Evolutionary conservation across 2,113 vertebrate species (phyloP).

Genomic region (Apus apus): DNA sequence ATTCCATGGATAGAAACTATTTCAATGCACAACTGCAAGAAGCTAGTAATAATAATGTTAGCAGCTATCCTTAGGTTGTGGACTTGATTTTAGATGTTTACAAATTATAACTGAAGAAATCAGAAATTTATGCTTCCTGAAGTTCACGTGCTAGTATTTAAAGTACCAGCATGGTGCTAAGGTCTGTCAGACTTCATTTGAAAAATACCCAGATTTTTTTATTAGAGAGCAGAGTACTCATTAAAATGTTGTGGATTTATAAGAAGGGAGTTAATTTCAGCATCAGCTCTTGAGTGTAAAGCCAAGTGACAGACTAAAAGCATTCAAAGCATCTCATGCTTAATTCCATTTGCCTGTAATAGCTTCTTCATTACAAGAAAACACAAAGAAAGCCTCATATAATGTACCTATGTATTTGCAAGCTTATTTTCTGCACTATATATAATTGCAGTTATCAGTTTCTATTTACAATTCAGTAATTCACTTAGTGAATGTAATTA

Average conservation of each 20-base stretch:
- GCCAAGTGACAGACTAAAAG: slow-evolving; percentile 76
- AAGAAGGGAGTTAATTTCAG: slow-evolving; percentile 75
- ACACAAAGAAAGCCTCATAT: not conserved
- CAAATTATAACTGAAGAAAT: not conserved
- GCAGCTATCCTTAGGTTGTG: not conserved
- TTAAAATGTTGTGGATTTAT: slow-evolving; percentile 48
- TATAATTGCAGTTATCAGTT: not conserved
- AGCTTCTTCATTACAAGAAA: slow-evolving; percentile 55
- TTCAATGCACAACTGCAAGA: not conserved
- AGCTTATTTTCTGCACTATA: not conserved
- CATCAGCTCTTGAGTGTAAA: slow-evolving; percentile 72
- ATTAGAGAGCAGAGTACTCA: not conserved
- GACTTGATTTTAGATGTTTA: not conserved
- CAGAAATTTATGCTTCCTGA: not conserved
- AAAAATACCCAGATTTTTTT: not conserved
- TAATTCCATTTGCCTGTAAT: slow-evolving; percentile 77
- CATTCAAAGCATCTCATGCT: slow-evolving; percentile 72
- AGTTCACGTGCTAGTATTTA: not conserved
- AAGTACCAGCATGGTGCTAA: not conserved
- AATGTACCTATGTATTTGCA: not conserved
- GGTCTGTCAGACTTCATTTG: not conserved
- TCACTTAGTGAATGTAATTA: not conserved
- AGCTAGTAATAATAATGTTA: not conserved
- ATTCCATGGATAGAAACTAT: not conserved
- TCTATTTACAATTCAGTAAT: not conserved